Evolutionary conservation across 2,888 invertebrate species (phyloP).

Genomic region (Xanthia togata): DNA sequence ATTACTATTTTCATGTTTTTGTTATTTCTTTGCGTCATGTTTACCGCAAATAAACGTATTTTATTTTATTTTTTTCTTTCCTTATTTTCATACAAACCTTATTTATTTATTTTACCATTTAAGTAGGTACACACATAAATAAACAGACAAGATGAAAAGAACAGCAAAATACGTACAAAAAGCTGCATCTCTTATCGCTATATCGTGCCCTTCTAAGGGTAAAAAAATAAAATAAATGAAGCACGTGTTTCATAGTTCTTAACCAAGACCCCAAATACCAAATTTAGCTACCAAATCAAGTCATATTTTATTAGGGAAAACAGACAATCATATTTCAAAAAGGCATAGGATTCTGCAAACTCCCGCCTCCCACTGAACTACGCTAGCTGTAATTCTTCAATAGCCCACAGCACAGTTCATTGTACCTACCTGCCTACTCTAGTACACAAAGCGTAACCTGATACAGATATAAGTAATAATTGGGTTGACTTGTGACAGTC

Average conservation of each 20-base stretch:
- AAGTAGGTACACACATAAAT: too few relatives aligned
- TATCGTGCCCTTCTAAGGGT: too few relatives aligned
- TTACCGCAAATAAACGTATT: too few relatives aligned
- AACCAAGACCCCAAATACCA: neutral
- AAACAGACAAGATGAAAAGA: too few relatives aligned
- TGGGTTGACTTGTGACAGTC: conserved; percentile 54
- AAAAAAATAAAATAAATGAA: too few relatives aligned
- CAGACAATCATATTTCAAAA: too few relatives aligned
- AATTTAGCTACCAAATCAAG: neutral
- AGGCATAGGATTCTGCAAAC: neutral
- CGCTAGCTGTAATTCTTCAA: neutral
- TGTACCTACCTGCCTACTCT: conserved; percentile 32
- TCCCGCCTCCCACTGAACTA: neutral
- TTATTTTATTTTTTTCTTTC: too few relatives aligned
- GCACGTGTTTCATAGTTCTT: neutral
- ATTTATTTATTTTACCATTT: too few relatives aligned
- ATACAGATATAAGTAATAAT: conserved; percentile 48
- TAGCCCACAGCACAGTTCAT: conserved; percentile 19
- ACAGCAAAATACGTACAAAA: too few relatives aligned
- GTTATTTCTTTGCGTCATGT: too few relatives aligned
- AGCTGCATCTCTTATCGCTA: neutral
- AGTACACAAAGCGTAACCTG: conserved; percentile 41
- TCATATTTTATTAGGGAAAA: too few relatives aligned
- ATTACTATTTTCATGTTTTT: too few relatives aligned
- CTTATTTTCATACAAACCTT: neutral